Percentiles rank a stretch among this genome's conserved stretches.
These are phyloP conservation scores for Germaria angustata DNA, from an alignment of 2,888 invertebrate genomes.

Conservation along the genomic window DNA sequence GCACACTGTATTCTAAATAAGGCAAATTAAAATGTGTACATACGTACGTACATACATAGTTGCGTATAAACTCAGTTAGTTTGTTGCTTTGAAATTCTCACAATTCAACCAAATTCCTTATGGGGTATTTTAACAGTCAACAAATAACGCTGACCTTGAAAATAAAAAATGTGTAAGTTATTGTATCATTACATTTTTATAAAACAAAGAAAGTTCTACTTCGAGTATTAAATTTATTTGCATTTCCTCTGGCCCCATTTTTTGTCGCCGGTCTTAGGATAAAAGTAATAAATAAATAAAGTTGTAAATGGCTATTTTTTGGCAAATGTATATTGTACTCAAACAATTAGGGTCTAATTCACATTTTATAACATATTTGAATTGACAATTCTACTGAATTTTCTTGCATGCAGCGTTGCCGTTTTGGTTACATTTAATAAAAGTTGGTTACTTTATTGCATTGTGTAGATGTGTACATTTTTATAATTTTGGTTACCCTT, in stretches of 20 bases:
- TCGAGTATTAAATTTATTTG: slow-evolving; percentile 35
- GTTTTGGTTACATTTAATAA: no score
- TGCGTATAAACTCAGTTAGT: no score
- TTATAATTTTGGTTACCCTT: no score
- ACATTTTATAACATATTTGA: background rate
- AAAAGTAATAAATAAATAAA: slow-evolving; percentile 49
- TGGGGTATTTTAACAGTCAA: slow-evolving; percentile 20
- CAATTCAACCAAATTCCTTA: slow-evolving; percentile 42
- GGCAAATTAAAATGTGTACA: slow-evolving; percentile 25
- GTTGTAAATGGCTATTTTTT: slow-evolving; percentile 49
- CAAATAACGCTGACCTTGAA: slow-evolving; percentile 62
- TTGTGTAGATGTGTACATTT: no score
- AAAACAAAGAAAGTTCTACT: slow-evolving; percentile 27
- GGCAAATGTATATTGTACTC: slow-evolving; percentile 10
- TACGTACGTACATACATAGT: background rate
- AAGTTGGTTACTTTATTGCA: no score
- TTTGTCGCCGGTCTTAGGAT: slow-evolving; percentile 57
- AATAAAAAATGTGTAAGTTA: background rate
- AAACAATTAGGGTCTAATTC: background rate
- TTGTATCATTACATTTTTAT: background rate
- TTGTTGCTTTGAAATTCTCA: slow-evolving; percentile 29
- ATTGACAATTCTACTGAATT: no score
- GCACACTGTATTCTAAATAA: background rate
- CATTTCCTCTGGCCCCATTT: slow-evolving; percentile 65
- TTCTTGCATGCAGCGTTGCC: background rate